A percentile compares a stretch with the other conserved stretches of the same genome.
Conservation (phyloP, 2,113 vertebrate genomes). For the Bos taurus region DNA sequence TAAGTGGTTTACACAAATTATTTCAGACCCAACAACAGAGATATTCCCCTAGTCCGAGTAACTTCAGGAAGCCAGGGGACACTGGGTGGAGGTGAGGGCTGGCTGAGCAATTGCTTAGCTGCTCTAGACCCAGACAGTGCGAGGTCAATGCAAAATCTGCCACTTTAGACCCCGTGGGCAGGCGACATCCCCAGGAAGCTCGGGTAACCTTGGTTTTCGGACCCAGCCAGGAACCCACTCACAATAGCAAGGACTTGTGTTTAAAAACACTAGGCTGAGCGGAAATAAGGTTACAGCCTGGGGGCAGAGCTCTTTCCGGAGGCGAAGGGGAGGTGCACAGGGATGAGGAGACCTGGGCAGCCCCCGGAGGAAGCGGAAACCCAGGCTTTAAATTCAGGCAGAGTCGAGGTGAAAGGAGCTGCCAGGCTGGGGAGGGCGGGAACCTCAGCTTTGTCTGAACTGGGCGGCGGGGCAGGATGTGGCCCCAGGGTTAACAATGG, state of each 20-base stretch:
- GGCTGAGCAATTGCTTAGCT: accelerated
- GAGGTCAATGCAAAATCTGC: not conserved
- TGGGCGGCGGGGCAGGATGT: not conserved
- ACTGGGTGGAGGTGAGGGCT: no score
- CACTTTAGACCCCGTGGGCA: accelerated
- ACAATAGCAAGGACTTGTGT: conserved; percentile 47
- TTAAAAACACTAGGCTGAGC: conserved; percentile 57
- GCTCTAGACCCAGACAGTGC: not conserved
- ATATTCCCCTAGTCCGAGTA: not conserved
- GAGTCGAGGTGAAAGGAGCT: not conserved
- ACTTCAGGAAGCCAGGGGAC: not conserved
- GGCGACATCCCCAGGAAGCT: not conserved
- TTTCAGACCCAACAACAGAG: not conserved
- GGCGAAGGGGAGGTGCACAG: not conserved
- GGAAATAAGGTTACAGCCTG: conserved; percentile 65
- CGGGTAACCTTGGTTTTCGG: not conserved
- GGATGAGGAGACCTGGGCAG: not conserved
- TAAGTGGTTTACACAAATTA: no score
- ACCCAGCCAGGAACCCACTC: conserved; percentile 1
- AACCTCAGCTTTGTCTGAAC: not conserved
- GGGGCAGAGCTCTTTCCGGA: conserved; percentile 64
- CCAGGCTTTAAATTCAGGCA: not conserved
- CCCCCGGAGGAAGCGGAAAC: not conserved
- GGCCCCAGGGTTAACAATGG: not conserved
- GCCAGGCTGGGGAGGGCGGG: accelerated